phyloP scores from a whole-genome alignment of 1,140 invertebrate genomes.

The Chelonus insularis region DNA sequence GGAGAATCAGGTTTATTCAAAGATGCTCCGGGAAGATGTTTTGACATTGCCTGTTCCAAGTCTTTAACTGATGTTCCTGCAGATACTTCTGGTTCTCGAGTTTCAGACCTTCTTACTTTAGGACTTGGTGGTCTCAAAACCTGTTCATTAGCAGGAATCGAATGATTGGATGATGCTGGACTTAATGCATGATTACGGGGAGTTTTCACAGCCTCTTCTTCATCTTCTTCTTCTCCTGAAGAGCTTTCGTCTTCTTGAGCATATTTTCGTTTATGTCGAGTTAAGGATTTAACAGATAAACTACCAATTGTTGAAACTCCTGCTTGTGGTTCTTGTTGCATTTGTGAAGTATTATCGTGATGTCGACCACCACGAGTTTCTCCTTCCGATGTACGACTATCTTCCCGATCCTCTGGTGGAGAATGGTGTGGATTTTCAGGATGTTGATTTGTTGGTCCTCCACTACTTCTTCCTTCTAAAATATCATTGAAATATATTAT shows the following conservation, averaged over 20 bases:
- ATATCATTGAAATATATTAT: no score
- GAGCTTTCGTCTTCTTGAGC: slow-evolving; percentile 59
- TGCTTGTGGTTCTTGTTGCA: slow-evolving; percentile 49
- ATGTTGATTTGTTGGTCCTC: slow-evolving; percentile 62
- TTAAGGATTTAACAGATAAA: slow-evolving; percentile 41
- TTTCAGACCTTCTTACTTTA: slow-evolving; percentile 51
- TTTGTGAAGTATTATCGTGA: slow-evolving; percentile 60
- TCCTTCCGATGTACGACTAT: slow-evolving; percentile 59
- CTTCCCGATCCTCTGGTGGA: slow-evolving; percentile 62
- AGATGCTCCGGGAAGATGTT: slow-evolving; percentile 78
- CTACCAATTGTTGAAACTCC: slow-evolving; percentile 37
- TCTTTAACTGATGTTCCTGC: slow-evolving; percentile 80
- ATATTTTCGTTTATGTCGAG: slow-evolving; percentile 62
- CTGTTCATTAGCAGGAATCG: slow-evolving; percentile 48
- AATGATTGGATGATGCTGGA: slow-evolving; percentile 64
- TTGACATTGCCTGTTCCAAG: slow-evolving; percentile 94
- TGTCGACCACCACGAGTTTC: slow-evolving; percentile 61
- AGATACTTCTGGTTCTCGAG: slow-evolving; percentile 38
- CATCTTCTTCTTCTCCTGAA: slow-evolving; percentile 62
- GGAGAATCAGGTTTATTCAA: slow-evolving; percentile 65
- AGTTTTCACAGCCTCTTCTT: slow-evolving; percentile 38
- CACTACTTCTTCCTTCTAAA: slow-evolving; percentile 65
- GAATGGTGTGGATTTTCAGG: slow-evolving; percentile 59
- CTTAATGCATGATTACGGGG: slow-evolving; percentile 59
- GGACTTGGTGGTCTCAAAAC: slow-evolving; percentile 51